Percentiles rank a stretch among this genome's conserved stretches.
Conservation (phyloP, 2,888 invertebrate genomes). For the Harpalus rufipes region DNA sequence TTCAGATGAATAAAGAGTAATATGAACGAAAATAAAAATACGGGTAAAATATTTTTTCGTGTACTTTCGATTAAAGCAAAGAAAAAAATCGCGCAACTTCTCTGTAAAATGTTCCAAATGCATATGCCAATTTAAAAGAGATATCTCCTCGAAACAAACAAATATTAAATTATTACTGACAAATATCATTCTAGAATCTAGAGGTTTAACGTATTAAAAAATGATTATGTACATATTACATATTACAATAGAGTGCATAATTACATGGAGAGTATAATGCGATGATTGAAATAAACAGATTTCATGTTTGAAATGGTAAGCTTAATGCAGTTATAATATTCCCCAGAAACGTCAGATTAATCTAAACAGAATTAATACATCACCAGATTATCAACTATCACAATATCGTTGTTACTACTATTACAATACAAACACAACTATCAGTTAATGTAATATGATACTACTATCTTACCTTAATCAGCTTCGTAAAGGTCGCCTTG, state of each 20-base stretch:
- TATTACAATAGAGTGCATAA: neutral
- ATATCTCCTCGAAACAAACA: no score
- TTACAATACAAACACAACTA: neutral
- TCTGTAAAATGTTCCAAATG: no score
- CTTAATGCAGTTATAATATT: conserved; percentile 10
- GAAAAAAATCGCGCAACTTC: no score
- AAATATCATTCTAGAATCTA: no score
- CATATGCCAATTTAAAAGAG: no score
- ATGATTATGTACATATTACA: neutral
- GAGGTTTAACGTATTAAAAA: neutral
- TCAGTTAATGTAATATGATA: neutral
- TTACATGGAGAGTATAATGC: neutral
- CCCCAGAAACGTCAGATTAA: conserved; percentile 9
- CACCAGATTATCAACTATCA: neutral
- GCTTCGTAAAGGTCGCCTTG: neutral
- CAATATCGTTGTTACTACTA: neutral
- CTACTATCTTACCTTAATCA: neutral
- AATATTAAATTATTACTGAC: no score
- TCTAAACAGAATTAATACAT: conserved; percentile 14
- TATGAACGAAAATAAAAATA: no score
- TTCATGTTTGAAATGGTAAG: neutral
- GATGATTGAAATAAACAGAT: neutral
- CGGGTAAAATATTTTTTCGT: no score
- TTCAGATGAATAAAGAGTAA: no score
- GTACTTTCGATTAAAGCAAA: no score